Conservation (phyloP, 2,797 vertebrate genomes). For the Pipistrellus kuhlii region DNA sequence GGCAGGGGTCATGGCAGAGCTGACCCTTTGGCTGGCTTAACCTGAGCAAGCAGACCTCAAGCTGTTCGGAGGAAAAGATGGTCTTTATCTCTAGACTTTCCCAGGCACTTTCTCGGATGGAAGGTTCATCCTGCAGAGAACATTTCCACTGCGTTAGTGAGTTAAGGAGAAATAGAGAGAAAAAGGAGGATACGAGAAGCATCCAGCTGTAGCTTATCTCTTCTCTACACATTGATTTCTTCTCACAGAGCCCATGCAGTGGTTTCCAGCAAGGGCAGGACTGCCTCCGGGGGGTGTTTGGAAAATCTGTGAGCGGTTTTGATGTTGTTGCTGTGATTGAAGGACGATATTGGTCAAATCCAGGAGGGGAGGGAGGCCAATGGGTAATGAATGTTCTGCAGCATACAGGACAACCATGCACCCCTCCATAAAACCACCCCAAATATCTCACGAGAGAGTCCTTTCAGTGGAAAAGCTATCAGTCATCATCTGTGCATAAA, state of each 20-base stretch:
- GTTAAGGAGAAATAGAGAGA: background rate
- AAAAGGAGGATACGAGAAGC: background rate
- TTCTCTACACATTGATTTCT: background rate
- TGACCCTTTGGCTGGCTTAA: background rate
- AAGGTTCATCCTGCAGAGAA: background rate
- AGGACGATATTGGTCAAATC: background rate
- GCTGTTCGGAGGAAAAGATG: background rate
- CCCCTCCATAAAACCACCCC: background rate
- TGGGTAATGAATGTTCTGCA: background rate
- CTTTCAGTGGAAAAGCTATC: background rate
- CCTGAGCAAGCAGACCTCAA: background rate
- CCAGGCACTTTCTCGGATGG: background rate
- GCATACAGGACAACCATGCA: background rate
- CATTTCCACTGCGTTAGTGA: background rate
- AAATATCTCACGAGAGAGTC: background rate
- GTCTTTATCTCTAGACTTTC: background rate
- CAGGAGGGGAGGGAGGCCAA: background rate
- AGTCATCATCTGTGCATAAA: background rate
- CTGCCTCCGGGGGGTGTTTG: background rate
- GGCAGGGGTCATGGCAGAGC: background rate
- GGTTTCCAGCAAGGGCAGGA: background rate
- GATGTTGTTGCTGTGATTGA: background rate
- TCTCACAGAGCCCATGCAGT: background rate
- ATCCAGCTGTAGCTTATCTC: background rate
- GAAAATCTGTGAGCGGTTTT: background rate